Evolutionary conservation across 2,797 vertebrate species (phyloP), one percentile per base, ranked within the genome.

Genomic region (Syndactyla subalaris): DNA sequence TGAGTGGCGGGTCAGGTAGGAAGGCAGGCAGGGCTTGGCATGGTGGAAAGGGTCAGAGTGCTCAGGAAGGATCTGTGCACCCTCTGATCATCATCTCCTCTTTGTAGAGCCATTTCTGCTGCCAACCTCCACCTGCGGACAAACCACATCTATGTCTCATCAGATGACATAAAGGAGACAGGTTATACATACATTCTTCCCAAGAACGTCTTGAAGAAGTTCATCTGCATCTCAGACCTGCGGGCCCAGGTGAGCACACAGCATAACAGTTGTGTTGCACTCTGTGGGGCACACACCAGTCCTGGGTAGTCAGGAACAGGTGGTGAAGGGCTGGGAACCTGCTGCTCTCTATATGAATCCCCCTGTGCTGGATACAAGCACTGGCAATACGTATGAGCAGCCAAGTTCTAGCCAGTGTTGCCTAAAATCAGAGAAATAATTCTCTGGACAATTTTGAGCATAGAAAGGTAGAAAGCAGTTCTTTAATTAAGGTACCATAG

Each of bases 111-210:
- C 15, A 99, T 99, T 97, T 99, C 99, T 94, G 99, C 99, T 88
- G 99, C 99, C 95, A 99, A 99, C 96, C 98, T 99, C 92, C 99
- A 99, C 93, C 98, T 99, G 61, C 98, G 99, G 91, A 99, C 99
- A 51, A 99, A 99, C 98, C 99, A 99, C 98, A 99, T 99, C 92
- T 99, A 99, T 0, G 99, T 99, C 82, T 99, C 99, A 0, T 99
- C 99, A 22, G 99, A 99, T 30, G 99, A 99, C 96, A 99, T 99
- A 89, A 99, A 99, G 96, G 99, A 99, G 97, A 99, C 99, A 0
- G 99, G 99, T 66, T 99, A 99, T 89, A 99, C 99, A 2, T 99
- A 99, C 95, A 99, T 99, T 82, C 98, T 99, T 62, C 99, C 99
- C 95, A 99, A 99, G 98, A 99, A 99, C 0, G 99, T 99, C 46